Conservation (phyloP, 2,888 invertebrate genomes). For the Acholoe squamosa region DNA sequence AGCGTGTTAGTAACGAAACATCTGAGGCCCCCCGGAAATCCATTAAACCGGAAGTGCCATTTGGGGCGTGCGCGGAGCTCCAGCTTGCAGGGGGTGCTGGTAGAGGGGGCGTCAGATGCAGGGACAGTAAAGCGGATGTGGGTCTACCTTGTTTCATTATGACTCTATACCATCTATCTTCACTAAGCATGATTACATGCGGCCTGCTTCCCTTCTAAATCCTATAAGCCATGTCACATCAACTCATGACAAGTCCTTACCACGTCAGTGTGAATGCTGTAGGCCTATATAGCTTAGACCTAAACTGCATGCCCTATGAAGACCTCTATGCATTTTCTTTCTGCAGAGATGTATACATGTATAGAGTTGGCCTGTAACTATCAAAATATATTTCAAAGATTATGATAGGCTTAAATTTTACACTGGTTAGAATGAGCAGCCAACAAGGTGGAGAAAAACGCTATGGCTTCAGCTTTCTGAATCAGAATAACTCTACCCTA, state of each 20-base stretch:
- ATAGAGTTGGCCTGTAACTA: no score
- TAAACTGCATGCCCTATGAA: no score
- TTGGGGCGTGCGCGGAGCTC: background rate
- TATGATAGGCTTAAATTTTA: conserved; percentile 17
- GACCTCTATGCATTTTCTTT: no score
- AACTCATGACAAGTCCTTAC: no score
- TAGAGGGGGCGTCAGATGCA: background rate
- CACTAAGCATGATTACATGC: background rate
- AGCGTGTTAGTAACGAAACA: conserved; percentile 45
- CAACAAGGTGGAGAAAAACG: no score
- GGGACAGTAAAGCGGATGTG: background rate
- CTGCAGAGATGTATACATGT: no score
- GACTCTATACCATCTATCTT: background rate
- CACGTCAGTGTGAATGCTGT: background rate
- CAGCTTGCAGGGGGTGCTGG: no score
- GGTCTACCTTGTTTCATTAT: background rate
- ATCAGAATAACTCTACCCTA: no score
- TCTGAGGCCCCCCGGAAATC: conserved; percentile 54
- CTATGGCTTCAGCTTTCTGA: no score
- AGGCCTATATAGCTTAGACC: no score
- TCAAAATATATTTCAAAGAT: background rate
- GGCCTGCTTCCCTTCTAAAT: background rate
- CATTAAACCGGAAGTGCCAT: conserved; percentile 51
- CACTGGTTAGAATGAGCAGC: no score
- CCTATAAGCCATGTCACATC: background rate